Base-by-base conservation (phyloP, 2,888 invertebrate species). In the Troglohyphantes excavatus region DNA sequence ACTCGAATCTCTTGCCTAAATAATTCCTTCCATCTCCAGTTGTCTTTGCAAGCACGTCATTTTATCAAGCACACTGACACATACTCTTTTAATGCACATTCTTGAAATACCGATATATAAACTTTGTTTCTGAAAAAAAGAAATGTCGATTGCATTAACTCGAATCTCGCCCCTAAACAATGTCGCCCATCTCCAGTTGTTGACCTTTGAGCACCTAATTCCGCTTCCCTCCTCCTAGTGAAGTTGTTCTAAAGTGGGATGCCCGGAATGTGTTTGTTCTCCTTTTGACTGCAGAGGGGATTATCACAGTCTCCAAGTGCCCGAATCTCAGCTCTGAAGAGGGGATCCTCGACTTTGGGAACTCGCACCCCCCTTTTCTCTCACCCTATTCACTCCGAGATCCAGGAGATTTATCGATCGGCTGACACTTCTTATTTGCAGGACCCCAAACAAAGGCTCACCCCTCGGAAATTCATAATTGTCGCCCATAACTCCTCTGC, bases 391-490 rank as follows among this genome's bases (percentile, higher is more conserved):
- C 84, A 84, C 67, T 75, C 81, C 78, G 70, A 53, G 67, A 67
- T 75, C 86, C 70, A 79, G 26, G 79, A 79, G 87, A 87, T 87
- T 87, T 87, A 87, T 87, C 61, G 87, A 87, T 76, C 87, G 72
- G 61, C 79, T 65, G 86, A 79, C 86, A 73, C 73, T 67, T 86
- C 78, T 86, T 86, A 86, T 86, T 86, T 86, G 86, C 70, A 68
- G 70, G 70, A 27, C 68, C 72, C 67, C 86, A 79, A 86, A 72
- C 79, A 87, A 87, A 72, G 26, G 65, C 27, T 78, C 75, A 67
- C 84, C 78, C 78, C 72, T 86, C 87, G 53, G 81, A 87, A 87
- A 87, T 87, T 87, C 87, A 87, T 87, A 87, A 87, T 87, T 87
- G 87, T 81, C 87, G 81, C 68, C 67, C 39, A 86, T 86, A 79